A percentile compares a stretch with the other conserved stretches of the same genome.
Conservation (phyloP, 2,888 invertebrate genomes). For the Parasteatoda lunata region DNA sequence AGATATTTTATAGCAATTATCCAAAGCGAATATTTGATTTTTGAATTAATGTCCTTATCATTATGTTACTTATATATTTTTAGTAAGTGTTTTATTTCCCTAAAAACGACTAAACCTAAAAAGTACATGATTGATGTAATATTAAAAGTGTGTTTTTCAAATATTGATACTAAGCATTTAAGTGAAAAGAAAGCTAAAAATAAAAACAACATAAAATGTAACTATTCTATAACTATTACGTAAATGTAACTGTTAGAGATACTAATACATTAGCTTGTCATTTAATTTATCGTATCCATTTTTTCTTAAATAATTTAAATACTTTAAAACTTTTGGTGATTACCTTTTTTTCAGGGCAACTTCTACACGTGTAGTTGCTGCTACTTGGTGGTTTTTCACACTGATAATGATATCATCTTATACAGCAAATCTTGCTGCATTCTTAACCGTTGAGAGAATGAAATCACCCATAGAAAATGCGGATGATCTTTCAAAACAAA, state of each 20-base stretch:
- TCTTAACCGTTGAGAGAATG: slow-evolving; percentile 87
- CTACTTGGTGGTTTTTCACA: slow-evolving; percentile 95
- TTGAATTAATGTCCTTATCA: too few species aligned
- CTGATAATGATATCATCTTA: slow-evolving; percentile 97
- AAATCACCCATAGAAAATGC: slow-evolving; percentile 91
- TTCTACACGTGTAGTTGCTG: slow-evolving; percentile 90
- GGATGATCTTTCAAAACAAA: slow-evolving; percentile 96
- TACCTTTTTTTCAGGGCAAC: slow-evolving; percentile 80
- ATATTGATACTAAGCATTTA: background rate
- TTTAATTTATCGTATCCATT: too few species aligned
- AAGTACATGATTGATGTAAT: too few species aligned
- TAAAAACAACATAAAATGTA: background rate
- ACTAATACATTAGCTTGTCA: background rate
- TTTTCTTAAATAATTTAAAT: too few species aligned
- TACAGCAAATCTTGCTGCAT: slow-evolving; percentile 95
- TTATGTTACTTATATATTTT: too few species aligned
- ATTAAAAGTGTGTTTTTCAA: too few species aligned
- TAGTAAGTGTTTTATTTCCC: too few species aligned
- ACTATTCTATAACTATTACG: background rate
- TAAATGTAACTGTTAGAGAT: background rate
- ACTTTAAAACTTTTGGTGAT: too few species aligned
- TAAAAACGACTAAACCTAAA: too few species aligned
- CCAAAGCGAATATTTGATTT: too few species aligned
- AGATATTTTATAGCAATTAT: too few species aligned
- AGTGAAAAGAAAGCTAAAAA: background rate